These are phyloP conservation scores for Rhopilema esculentum DNA, from an alignment of 30 jellyfish, hydroid and myxozoan genomes.

Conservation along the genomic window DNA sequence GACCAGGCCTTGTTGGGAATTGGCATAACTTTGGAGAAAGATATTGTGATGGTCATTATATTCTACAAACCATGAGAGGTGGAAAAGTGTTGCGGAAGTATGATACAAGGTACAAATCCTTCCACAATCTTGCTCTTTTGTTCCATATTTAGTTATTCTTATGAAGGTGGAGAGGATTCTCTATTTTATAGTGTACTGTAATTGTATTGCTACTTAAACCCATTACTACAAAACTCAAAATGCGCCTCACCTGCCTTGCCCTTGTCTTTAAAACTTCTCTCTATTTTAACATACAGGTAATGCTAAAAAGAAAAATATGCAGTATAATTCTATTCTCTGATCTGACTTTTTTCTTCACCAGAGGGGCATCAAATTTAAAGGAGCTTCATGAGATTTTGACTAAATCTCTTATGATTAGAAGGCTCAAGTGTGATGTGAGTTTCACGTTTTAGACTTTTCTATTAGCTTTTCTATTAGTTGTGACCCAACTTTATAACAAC, in stretches of 20 bases:
- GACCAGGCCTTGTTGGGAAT: constrained; percentile 71
- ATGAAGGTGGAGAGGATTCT: too few species aligned
- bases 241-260: too few species aligned
- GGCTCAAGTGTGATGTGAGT: constrained; percentile 81
- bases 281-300: too few species aligned
- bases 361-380: constrained; percentile 91
- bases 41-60: constrained; percentile 79
- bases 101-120: constrained; percentile 68
- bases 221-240: too few species aligned
- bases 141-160: neutral
- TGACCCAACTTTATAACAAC: too few species aligned
- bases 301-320: too few species aligned
- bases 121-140: neutral
- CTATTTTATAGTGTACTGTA: too few species aligned
- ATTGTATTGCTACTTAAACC: too few species aligned
- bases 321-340: neutral
- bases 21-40: constrained; percentile 73
- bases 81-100: constrained; percentile 71
- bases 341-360: neutral
- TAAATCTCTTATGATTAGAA: constrained; percentile 73
- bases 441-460: neutral
- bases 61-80: constrained; percentile 50
- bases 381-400: constrained; percentile 75
- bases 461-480: too few species aligned
- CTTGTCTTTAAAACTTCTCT: too few species aligned